phyloP scores from a whole-genome alignment of 2,797 vertebrate species.

The Mionectes olivaceus region DNA sequence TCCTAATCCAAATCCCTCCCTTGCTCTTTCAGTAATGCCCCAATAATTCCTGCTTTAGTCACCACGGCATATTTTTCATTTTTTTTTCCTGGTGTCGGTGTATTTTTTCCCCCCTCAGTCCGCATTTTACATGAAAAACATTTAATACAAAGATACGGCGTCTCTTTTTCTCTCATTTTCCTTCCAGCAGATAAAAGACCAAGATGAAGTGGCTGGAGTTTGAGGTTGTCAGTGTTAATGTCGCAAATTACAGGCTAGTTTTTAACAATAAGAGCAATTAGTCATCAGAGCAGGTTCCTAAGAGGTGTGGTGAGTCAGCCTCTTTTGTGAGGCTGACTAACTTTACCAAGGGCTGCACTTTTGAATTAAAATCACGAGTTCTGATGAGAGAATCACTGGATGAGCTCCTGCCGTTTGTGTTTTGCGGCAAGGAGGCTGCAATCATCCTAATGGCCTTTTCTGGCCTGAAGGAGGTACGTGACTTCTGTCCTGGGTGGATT shows the following conservation, averaged over 20 bases:
- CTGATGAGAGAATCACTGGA: neutral
- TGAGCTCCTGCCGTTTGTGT: neutral
- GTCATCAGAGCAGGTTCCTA: slow-evolving; percentile 30
- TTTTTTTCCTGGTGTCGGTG: neutral
- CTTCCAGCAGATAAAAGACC: slow-evolving; percentile 5
- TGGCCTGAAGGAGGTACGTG: neutral
- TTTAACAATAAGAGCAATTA: slow-evolving; percentile 61
- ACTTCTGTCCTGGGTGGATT: neutral
- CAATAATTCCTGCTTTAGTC: neutral
- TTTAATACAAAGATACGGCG: neutral
- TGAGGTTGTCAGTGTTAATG: slow-evolving; percentile 44
- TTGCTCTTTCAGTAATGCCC: neutral
- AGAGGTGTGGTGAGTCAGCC: slow-evolving; percentile 51
- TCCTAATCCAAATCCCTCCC: neutral
- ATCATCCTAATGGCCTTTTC: neutral
- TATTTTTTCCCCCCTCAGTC: neutral
- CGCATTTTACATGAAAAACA: neutral
- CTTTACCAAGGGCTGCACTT: slow-evolving; percentile 21
- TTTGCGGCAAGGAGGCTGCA: neutral
- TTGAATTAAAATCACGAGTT: neutral
- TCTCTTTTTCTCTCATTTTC: neutral
- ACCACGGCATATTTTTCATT: neutral
- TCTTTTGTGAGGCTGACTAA: neutral
- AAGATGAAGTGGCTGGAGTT: slow-evolving; percentile 27
- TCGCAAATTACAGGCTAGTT: slow-evolving; percentile 37